Base-by-base conservation (phyloP, 2,888 invertebrate species). In the Tyria jacobaeae region DNA sequence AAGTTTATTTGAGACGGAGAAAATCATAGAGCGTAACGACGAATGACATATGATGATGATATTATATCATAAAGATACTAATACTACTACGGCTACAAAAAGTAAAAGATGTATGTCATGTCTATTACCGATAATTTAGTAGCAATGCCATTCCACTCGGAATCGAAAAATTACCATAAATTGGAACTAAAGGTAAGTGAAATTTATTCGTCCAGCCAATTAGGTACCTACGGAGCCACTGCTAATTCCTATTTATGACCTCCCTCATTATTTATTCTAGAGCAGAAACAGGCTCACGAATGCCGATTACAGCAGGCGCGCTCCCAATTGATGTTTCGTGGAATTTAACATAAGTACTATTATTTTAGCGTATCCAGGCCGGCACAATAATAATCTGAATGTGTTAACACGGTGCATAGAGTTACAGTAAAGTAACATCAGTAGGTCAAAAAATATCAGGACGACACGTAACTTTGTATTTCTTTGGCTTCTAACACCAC, bases 301-400 rank as follows among this genome's bases (percentile, higher is more conserved):
- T 54, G 39, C 56, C 37, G 57, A 58, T 51, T 49, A 34, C 50
- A 6, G 27, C 48, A 9, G 34, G 51, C 21, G 47, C 44, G 57
- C 21, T 41, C 52, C 21, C 31, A 61, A 64, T 64, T 52, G 39
- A 59, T 55, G 51, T 64, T 63, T 62, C 63, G 52, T 56, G 61
- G 59, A 66, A 73, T 57, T 63, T 62, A n/a, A 57, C 65, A 27
- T 53, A 31, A 41, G 41, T 54, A 25, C 44, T 37, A 56, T 61
- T 59, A 66, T 68, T 66, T 65, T 64, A 58, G 17, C 41, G 60
- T 61, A 62, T 66, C 48, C 55, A 66, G 57, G 60, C 56, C 25
- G 48, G 49, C 58, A 58, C 48, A 12, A 55, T 63, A 47, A 56
- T 60, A 63, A 47, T 31, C 21, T 53, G 44, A 35, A 59, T 44